Base-by-base conservation (phyloP, 2,113 vertebrate species). In the Xerus inauris region DNA sequence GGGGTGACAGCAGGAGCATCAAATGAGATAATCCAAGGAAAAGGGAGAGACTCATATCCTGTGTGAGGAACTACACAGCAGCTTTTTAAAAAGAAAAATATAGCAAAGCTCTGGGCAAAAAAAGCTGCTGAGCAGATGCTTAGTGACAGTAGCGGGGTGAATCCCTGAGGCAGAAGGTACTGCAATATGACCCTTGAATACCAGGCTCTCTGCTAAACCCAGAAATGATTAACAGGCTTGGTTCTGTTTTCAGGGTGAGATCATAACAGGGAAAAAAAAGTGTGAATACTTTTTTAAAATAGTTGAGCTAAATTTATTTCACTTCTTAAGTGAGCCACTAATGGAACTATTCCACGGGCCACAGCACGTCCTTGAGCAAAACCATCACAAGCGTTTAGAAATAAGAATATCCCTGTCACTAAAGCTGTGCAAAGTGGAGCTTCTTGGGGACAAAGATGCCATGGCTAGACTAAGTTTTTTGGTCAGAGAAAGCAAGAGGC, bases 241-340 rank as follows among this genome's bases (percentile, higher is more conserved):
- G 30, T 62, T 95, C 54, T 82, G 62, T 94, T 94, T 95, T 85
- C 77, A 94, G 54, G 24, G 88, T 82, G 28, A 95, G 93, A 75
- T 72, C 62, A 40, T 72, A 91, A 87, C 30, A 72, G 87, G 28
- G 54, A 83, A 65, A 42, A 79, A 47, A 92, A 85, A 67, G 42
- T 75, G 10, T 90, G 24, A 90, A 81, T 47, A 35, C n/a, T 49
- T 76, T 69, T 81, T 38, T 19, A 82, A 40, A 59, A 90, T 57
- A 81, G 30, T 6, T 59, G 51, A 75, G 64, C 45, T 90, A 72
- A 96, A 92, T 73, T 69, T 87, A 76, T 88, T 77, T 87, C 16
- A 91, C 71, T 96, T 77, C 64, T 80, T 95, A 92, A 94, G n/a
- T 47, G 45, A 93, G 82, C 32, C 88, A 82, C 45, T 95, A 91